Evolutionary conservation across 2,888 invertebrate genomes (phyloP).

Genomic region (Drosophila multiciliata): DNA sequence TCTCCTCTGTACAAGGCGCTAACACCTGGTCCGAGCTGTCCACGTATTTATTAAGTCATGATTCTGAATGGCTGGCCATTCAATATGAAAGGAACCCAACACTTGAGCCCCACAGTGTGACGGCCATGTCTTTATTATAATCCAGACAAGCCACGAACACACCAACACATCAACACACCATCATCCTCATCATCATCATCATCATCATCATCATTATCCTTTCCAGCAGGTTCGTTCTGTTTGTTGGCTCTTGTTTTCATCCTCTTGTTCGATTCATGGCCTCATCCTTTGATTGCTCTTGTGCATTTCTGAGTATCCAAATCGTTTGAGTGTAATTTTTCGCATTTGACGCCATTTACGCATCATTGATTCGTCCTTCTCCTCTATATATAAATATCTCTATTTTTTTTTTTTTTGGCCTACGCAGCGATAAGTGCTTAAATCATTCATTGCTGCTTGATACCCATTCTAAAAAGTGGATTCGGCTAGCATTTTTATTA

Average conservation of each 20-base stretch:
- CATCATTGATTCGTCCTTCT: slow-evolving; percentile 35
- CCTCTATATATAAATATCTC: not conserved
- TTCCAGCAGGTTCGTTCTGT: not conserved
- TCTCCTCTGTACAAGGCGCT: slow-evolving; percentile 12
- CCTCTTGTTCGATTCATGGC: slow-evolving; percentile 12
- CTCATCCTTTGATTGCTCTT: slow-evolving; percentile 51
- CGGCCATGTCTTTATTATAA: slow-evolving; percentile 29
- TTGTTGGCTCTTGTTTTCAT: slow-evolving; percentile 29
- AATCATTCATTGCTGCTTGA: slow-evolving; percentile 32
- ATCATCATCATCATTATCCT: not conserved
- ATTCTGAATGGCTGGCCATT: slow-evolving; percentile 49
- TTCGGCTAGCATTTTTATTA: slow-evolving; percentile 2
- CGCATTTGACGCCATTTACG: slow-evolving; percentile 60
- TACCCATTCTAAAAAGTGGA: slow-evolving; percentile 4
- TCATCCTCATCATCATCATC: slow-evolving; percentile 17
- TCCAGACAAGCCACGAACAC: slow-evolving; percentile 16
- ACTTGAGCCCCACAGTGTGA: slow-evolving; percentile 14
- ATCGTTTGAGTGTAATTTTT: slow-evolving; percentile 58
- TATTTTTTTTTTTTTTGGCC: slow-evolving; percentile 6
- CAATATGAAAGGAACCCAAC: slow-evolving; percentile 24
- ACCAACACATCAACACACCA: slow-evolving; percentile 1
- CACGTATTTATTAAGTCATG: slow-evolving; percentile 76
- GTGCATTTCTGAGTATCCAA: slow-evolving; percentile 55
- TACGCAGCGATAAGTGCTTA: slow-evolving; percentile 18
- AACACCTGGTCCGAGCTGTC: slow-evolving; percentile 43